phyloP scores from a whole-genome alignment of 2,888 invertebrate genomes.

The Hyalella azteca region DNA sequence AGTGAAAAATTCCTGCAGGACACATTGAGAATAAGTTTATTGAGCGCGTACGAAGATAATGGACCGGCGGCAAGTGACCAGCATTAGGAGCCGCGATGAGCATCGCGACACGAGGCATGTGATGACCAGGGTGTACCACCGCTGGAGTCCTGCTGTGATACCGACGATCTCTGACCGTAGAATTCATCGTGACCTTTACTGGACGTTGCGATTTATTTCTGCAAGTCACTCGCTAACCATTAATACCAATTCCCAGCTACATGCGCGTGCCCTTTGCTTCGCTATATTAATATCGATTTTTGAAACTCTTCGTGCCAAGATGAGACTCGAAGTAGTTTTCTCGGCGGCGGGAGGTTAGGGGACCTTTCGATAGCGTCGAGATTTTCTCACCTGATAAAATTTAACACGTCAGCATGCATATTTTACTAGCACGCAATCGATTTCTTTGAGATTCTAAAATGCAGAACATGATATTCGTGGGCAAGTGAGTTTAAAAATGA shows the following conservation, averaged over 20 bases:
- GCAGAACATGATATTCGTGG: no score
- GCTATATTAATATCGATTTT: slow-evolving; percentile 24
- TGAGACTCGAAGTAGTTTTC: neutral
- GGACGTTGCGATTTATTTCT: slow-evolving; percentile 18
- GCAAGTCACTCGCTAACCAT: slow-evolving; percentile 30
- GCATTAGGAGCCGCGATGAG: neutral
- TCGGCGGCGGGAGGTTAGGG: no score
- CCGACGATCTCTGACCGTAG: neutral
- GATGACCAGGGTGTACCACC: neutral
- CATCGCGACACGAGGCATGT: slow-evolving; percentile 4
- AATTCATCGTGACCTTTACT: neutral
- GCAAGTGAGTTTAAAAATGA: no score
- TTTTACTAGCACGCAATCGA: no score
- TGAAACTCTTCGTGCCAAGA: neutral
- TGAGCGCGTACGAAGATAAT: no score
- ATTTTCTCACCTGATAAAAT: no score
- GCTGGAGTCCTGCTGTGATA: slow-evolving; percentile 10
- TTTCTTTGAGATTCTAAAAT: no score
- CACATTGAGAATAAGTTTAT: no score
- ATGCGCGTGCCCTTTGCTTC: slow-evolving; percentile 27
- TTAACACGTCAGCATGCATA: no score
- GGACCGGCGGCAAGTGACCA: no score
- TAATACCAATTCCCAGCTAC: slow-evolving; percentile 27
- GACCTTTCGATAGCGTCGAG: no score
- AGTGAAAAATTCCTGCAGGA: no score